These are phyloP conservation scores for Drosophila rufa DNA, from an alignment of 1,140 invertebrate genomes.

Conservation along the genomic window DNA sequence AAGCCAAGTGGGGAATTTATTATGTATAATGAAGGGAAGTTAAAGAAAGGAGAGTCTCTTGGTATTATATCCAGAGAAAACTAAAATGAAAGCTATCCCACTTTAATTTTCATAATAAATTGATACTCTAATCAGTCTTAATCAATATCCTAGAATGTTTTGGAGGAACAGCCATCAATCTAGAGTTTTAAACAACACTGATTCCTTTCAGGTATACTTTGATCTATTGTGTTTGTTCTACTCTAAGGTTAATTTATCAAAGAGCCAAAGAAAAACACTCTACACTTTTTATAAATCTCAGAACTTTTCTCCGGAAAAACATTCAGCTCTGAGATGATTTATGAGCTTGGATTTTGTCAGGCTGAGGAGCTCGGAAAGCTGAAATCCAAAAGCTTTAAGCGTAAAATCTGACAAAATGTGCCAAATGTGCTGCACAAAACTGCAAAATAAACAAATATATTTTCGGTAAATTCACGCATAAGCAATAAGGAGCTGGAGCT, in stretches of 20 bases:
- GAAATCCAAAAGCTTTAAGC: conserved; percentile 51
- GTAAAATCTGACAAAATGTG: conserved; percentile 8
- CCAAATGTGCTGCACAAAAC: conserved; percentile 45
- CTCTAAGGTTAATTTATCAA: conserved; percentile 43
- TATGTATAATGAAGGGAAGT: conserved; percentile 22
- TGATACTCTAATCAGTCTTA: not conserved
- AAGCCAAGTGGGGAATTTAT: conserved; percentile 62
- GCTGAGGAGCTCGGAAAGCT: not conserved
- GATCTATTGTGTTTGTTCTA: not conserved
- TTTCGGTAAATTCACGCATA: conserved; percentile 26
- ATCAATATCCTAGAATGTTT: not conserved
- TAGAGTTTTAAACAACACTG: not conserved
- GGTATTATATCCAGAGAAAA: not conserved
- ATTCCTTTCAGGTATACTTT: not conserved
- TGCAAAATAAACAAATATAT: conserved; percentile 58
- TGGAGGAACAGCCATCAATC: not conserved
- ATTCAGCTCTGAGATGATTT: conserved; percentile 61
- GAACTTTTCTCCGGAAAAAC: conserved; percentile 7
- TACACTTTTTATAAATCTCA: conserved; percentile 53
- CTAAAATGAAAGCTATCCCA: too few relatives aligned
- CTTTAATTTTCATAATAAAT: too few relatives aligned
- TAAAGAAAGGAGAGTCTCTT: not conserved
- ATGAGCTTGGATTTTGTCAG: conserved; percentile 41
- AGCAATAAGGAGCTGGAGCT: conserved; percentile 1
- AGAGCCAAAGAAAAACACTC: conserved; percentile 16